Evolutionary conservation across 2,797 vertebrate species (phyloP).

Genomic region (Gorsachius magnificus): DNA sequence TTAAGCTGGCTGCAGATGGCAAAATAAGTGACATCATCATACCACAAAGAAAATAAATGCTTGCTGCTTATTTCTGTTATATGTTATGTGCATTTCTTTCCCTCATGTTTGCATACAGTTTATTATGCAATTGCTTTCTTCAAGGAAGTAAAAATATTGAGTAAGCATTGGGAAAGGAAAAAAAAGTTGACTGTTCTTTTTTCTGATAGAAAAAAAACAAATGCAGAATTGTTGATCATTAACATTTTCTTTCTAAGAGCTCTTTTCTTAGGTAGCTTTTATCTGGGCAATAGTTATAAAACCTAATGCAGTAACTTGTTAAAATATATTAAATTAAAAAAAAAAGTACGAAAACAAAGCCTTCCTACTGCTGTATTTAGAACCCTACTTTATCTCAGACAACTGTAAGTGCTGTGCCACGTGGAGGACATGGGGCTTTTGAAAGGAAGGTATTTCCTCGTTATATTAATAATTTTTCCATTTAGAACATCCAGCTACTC

Average conservation of each 20-base stretch:
- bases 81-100: neutral
- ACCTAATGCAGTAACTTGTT: neutral
- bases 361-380: neutral
- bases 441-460: neutral
- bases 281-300: neutral
- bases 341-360: rapidly evolving
- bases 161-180: neutral
- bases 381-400: neutral
- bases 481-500: constrained; percentile 1
- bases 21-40: neutral
- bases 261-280: neutral
- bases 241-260: neutral
- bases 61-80: neutral
- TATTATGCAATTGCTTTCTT: neutral
- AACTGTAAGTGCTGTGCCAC: neutral
- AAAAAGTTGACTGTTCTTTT: neutral
- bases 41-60: neutral
- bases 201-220: neutral
- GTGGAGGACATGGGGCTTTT: neutral
- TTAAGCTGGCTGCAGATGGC: neutral
- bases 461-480: constrained; percentile 13
- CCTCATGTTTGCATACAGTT: neutral
- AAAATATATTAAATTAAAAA: neutral
- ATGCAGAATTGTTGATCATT: neutral
- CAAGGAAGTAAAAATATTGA: neutral